These are phyloP conservation scores for Papilio gigon DNA, from an alignment of 2,888 invertebrate genomes.

Conservation along the genomic window DNA sequence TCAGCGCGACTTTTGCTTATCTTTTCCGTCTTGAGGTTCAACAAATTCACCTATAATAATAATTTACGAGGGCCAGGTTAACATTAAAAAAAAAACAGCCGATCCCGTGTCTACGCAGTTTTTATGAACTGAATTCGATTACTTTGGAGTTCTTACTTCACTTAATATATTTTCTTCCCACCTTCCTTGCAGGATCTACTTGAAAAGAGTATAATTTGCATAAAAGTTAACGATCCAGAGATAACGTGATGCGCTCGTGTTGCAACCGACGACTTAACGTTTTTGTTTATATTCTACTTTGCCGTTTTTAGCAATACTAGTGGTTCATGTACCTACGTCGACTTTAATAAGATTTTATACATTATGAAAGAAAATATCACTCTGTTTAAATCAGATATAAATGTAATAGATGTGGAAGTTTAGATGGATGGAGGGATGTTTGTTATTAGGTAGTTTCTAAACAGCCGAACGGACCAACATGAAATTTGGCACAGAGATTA, in stretches of 20 bases:
- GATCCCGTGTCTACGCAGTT: not conserved
- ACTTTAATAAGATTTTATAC: too few relatives aligned
- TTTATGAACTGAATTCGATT: slow-evolving; percentile 18
- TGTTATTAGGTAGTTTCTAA: too few relatives aligned
- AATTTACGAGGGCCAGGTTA: slow-evolving; percentile 28
- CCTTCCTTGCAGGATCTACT: slow-evolving; percentile 12
- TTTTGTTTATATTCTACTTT: not conserved
- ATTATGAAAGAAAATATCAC: too few relatives aligned
- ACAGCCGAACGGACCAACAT: too few relatives aligned
- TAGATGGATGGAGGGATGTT: too few relatives aligned
- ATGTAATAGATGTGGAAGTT: too few relatives aligned
- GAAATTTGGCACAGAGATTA: too few relatives aligned
- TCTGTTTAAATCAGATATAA: too few relatives aligned
- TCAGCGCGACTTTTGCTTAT: slow-evolving; percentile 34
- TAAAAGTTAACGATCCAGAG: slow-evolving; percentile 33
- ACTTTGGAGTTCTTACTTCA: slow-evolving; percentile 11
- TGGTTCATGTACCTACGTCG: too few relatives aligned
- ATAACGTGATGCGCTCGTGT: slow-evolving; percentile 1
- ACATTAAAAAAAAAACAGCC: not conserved
- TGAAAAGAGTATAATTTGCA: slow-evolving; percentile 24
- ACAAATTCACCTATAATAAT: not conserved
- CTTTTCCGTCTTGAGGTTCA: not conserved
- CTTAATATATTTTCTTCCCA: not conserved
- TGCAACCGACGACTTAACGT: not conserved
- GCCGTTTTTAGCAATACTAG: too few relatives aligned